Conservation (phyloP, 2,797 vertebrate species). For the Chelon auratus region DNA sequence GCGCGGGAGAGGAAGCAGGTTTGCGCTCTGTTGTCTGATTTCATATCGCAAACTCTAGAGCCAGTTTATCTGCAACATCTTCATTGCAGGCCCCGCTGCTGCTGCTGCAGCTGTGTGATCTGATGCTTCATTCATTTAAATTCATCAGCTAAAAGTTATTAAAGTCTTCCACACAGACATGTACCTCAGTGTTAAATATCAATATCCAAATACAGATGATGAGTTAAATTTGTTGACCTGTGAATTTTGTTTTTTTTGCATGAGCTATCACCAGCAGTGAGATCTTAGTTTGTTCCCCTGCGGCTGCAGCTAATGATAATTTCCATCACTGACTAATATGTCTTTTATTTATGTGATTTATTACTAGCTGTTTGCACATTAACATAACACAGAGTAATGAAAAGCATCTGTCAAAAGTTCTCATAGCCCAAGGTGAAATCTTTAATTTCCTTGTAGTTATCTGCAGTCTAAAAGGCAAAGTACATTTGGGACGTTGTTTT, state of each 20-base stretch:
- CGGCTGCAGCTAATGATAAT: rapidly evolving
- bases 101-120: neutral
- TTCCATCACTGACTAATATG: neutral
- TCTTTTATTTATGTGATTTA: neutral
- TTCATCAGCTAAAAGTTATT: neutral
- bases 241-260: neutral
- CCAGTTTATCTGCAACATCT: slow-evolving; percentile 18
- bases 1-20: slow-evolving; percentile 6
- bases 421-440: neutral
- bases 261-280: neutral
- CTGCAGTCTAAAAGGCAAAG: neutral
- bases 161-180: neutral
- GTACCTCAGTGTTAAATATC: neutral
- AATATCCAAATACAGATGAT: neutral
- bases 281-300: neutral
- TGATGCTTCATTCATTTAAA: neutral
- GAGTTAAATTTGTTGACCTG: neutral
- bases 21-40: slow-evolving; percentile 43
- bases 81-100: neutral
- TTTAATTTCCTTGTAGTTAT: too few relatives aligned
- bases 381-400: neutral
- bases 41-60: slow-evolving; percentile 16
- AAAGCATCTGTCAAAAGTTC: neutral
- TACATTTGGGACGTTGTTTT: neutral
- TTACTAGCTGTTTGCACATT: neutral